phyloP scores from a whole-genome alignment of 2,888 invertebrate species.

The Polyploca ridens region DNA sequence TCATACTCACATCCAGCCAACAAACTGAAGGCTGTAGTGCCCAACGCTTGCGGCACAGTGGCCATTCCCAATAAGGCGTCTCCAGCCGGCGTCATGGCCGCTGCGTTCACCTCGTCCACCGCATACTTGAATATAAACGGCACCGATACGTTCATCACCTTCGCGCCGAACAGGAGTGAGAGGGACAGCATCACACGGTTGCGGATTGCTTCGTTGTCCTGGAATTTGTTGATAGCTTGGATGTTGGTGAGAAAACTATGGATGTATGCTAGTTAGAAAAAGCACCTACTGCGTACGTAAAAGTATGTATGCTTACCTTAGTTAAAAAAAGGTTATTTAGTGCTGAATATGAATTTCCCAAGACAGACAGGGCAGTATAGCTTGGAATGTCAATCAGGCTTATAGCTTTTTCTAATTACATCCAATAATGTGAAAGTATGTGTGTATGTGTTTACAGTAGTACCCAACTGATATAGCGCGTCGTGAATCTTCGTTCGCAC shows the following conservation, averaged over 20 bases:
- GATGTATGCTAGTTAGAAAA: background rate
- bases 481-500: no score
- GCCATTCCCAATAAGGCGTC: slow-evolving; percentile 88
- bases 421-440: no score
- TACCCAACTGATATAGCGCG: no score
- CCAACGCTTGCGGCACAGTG: slow-evolving; percentile 91
- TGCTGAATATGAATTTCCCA: no score
- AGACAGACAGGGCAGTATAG: no score
- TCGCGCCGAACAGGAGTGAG: slow-evolving; percentile 91
- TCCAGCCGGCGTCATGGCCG: slow-evolving; percentile 68
- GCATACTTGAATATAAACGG: slow-evolving; percentile 98
- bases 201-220: slow-evolving; percentile 90
- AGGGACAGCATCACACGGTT: slow-evolving; percentile 93
- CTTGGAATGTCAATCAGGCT: no score
- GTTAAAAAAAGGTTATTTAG: no score
- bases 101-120: slow-evolving; percentile 93
- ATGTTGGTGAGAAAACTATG: background rate
- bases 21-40: slow-evolving; percentile 91
- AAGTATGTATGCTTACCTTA: no score
- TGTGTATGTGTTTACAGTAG: no score
- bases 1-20: slow-evolving; percentile 92
- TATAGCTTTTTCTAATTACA: background rate
- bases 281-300: no score
- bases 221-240: slow-evolving; percentile 29
- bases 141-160: slow-evolving; percentile 95